A percentile compares a stretch with the other conserved stretches of the same genome.
Evolutionary conservation across 92 coral and sea anemone genomes (phyloP).

Genomic region (Porites lobata): DNA sequence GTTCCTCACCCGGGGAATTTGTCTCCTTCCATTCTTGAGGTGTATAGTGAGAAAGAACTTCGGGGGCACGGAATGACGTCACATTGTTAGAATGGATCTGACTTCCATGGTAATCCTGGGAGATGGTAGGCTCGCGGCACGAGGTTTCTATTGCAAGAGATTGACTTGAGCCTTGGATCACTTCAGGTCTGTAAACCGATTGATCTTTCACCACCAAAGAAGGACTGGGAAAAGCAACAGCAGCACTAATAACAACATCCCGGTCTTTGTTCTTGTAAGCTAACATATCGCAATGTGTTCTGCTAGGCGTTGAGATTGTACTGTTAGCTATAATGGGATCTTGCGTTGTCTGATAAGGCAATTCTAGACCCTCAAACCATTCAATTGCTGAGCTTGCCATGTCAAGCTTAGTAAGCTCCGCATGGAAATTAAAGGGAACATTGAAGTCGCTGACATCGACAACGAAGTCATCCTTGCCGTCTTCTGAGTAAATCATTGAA

Average conservation of each 20-base stretch:
- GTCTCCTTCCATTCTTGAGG: too few relatives aligned
- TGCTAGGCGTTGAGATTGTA: not conserved
- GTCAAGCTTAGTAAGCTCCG: slow-evolving; percentile 21
- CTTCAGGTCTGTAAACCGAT: not conserved
- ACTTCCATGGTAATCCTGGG: not conserved
- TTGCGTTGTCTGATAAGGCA: not conserved
- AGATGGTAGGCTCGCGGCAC: not conserved
- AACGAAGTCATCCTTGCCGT: not conserved
- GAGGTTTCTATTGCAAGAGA: not conserved
- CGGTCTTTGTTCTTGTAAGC: not conserved
- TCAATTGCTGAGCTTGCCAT: slow-evolving; percentile 24
- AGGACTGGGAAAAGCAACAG: not conserved
- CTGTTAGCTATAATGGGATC: not conserved
- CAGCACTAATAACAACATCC: slow-evolving; percentile 1
- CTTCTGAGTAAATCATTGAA: not conserved
- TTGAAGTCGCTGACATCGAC: not conserved
- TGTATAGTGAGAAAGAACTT: too few relatives aligned
- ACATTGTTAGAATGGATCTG: not conserved
- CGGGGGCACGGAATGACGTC: not conserved
- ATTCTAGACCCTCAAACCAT: not conserved
- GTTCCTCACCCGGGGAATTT: too few relatives aligned
- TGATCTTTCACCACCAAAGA: not conserved
- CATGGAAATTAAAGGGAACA: not conserved
- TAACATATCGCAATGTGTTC: not conserved
- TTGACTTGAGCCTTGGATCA: not conserved